Evolutionary conservation across 2,888 invertebrate species (phyloP), one percentile per base, ranked within the genome.

Genomic region (Leptopilina myrica): DNA sequence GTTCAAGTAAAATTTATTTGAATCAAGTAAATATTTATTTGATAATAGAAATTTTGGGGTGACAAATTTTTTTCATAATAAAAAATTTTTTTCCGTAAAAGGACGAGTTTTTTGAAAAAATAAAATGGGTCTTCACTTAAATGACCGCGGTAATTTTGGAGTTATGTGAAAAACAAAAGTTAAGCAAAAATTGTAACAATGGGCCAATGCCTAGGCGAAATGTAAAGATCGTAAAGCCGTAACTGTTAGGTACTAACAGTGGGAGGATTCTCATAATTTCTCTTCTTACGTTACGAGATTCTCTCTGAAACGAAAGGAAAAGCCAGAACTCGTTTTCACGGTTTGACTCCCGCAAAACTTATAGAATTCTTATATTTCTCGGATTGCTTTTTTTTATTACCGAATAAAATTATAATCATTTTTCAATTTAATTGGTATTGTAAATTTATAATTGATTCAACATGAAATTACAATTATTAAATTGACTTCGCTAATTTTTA

Each of bases 251-350:
- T 67, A 78, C 76, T 53, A 33, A 40, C 83, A 82, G 82, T 83
- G 84, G 81, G 83, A 85, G 83, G 80, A 84, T 86, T 84, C 85
- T 84, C 85, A 86, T 85, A 85, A 86, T 86, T 86, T 86, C 86
- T 86, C 84, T 86, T 84, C 84, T 78, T 77, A 80, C 75, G 79
- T 77, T 77, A 75, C 82, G 75, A 75, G 78, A 77, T 67, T 64
- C 64, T 64, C 64, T 43, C 15, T 66, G 75, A 66, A 76, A 79
- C 82, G 82, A 82, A 83, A 81, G 79, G 80, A 84, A 83, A 80
- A 82, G 80, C 76, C 65, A 43, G 26, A 43, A 59, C 79, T 81
- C 79, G 76, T 77, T 79, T 79, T 80, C 78, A 80, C 64, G 79
- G 78, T 80, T 81, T 76, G 46, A 77, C 59, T 73, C 77, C 33